Base-by-base conservation (phyloP, 37 sponge, comb jelly and placozoan genomes). In the Corticium candelabrum region DNA sequence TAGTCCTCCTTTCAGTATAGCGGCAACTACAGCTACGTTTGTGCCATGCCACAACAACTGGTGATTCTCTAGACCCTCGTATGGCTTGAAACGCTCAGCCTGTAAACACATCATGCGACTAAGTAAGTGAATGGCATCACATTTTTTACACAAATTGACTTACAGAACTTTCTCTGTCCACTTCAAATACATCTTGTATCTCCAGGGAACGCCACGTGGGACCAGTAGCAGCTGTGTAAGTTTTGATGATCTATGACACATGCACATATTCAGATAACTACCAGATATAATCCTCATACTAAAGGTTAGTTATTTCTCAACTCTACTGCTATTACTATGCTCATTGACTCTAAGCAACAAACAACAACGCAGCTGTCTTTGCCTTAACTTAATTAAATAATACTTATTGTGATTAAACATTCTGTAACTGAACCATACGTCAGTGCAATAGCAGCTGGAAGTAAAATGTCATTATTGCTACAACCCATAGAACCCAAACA, bases 11-110 rank as follows among this genome's bases (percentile, higher is more conserved):
- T 88, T 88, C 76, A 90, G 62, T 38, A 91, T 94, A 72, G 95
- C 95, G 0, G 95, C 95, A 35, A 94, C 95, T 43, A 91, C 95
- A 30, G 95, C 95, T 1, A 94, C 89, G 74, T 94, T 94, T 34
- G 95, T 90, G 29, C 95, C 95, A 71, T 94, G 95, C 95, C 95
- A 94, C 5, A 94, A 81, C 40, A 94, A 82, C 33, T 78, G 80
- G 3, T 91, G 85, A 41, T 87, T 88, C 34, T 68, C 72, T 0
- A 88, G 11, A 1, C 36, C 76, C 32, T 79, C 82, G 67, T 94
- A 91, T 34, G 68, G 69, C 2, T 50, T 67, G 76, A 88, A 91
- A 27, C 89, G 71, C 3, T 82, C 78, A 3, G 68, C 77, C 73
- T 70, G 35, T 29, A 32, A 35, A 70, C 5, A 4, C 73, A 70